Percentiles rank a stretch among this genome's conserved stretches.
Evolutionary conservation across 2,888 invertebrate genomes (phyloP).

Genomic region (Hyles lineata): DNA sequence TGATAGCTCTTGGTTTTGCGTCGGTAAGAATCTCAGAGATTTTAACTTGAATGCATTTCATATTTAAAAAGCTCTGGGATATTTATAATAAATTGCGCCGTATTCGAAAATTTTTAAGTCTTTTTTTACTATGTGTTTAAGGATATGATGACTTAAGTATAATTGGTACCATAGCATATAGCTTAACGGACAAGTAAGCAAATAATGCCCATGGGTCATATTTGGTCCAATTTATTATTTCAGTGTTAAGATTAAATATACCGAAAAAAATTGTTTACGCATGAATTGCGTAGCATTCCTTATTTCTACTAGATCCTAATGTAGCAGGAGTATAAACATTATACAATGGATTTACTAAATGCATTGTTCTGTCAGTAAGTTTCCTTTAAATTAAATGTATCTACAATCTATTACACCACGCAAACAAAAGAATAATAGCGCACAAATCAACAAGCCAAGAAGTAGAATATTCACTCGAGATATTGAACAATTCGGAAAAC

Average conservation of each 20-base stretch:
- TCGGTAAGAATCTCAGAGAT: constrained; percentile 46
- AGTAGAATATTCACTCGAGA: constrained; percentile 27
- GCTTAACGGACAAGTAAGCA: no score
- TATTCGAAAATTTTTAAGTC: not conserved
- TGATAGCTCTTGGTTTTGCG: constrained; percentile 52
- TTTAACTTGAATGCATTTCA: constrained; percentile 45
- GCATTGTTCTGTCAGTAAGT: constrained; percentile 58
- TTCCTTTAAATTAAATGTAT: constrained; percentile 43
- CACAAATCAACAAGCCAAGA: constrained; percentile 45
- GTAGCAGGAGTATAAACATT: constrained; percentile 36
- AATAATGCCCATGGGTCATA: no score
- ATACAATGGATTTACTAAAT: constrained; percentile 55
- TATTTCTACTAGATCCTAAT: not conserved
- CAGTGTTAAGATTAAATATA: not conserved
- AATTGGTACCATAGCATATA: no score
- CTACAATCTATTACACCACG: constrained; percentile 38
- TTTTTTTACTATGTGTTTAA: no score
- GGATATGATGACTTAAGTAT: no score
- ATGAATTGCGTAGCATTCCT: not conserved
- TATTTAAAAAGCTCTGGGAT: constrained; percentile 50
- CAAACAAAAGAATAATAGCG: constrained; percentile 54
- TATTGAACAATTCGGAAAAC: not conserved
- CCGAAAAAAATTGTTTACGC: not conserved
- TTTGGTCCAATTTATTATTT: not conserved
- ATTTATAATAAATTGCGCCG: constrained; percentile 23